Percentiles rank a stretch among this genome's conserved stretches.
Conservation (phyloP, 2,797 vertebrate genomes). For the Coracias cyanogaster region DNA sequence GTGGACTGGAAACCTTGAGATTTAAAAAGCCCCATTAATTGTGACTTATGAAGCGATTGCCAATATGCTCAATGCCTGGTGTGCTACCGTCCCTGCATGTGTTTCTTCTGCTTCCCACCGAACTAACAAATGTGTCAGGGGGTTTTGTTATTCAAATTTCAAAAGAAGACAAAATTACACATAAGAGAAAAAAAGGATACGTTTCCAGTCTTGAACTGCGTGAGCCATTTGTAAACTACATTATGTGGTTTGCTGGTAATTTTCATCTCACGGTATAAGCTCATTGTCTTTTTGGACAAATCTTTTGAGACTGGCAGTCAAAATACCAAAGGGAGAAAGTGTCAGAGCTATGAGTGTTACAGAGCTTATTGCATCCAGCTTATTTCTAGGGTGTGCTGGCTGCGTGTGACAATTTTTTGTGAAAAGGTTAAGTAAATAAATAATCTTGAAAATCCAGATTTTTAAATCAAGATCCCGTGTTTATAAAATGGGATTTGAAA, state of each 20-base stretch:
- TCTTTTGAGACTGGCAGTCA: not conserved
- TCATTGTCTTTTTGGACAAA: not conserved
- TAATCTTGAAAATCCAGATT: not conserved
- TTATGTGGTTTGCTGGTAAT: not conserved
- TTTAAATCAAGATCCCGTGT: not conserved
- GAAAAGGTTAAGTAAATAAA: not conserved
- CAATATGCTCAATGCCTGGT: too few relatives aligned
- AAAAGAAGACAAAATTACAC: not conserved
- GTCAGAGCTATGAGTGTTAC: rapidly evolving
- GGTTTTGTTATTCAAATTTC: not conserved
- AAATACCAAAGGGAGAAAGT: too few relatives aligned
- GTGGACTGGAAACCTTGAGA: rapidly evolving
- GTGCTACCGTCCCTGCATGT: not conserved
- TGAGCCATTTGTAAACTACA: not conserved
- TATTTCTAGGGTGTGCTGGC: not conserved
- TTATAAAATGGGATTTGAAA: not conserved
- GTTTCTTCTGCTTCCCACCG: not conserved
- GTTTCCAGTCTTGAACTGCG: not conserved
- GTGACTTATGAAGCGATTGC: not conserved
- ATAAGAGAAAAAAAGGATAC: not conserved
- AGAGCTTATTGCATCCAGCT: rapidly evolving
- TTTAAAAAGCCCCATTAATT: not conserved
- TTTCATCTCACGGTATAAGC: not conserved
- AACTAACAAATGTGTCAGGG: not conserved
- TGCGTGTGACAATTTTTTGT: not conserved